Percentiles rank a stretch among this genome's conserved stretches.
These are phyloP conservation scores for Gymnodraco acuticeps DNA, from an alignment of 2,797 vertebrate genomes.

Conservation along the genomic window DNA sequence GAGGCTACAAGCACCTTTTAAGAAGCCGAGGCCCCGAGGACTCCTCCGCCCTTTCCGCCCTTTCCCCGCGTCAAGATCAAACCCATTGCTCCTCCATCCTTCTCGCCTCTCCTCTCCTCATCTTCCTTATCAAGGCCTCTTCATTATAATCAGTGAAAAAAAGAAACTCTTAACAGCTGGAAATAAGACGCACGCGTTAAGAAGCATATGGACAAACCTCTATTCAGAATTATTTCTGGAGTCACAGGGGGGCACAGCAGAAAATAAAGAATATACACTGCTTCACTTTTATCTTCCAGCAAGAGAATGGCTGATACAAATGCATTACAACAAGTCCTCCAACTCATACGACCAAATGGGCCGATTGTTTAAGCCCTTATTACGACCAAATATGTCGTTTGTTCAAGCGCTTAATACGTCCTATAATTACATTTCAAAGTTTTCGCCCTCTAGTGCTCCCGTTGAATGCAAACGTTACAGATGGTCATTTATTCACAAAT, in stretches of 20 bases:
- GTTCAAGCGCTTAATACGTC: no score
- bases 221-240: slow-evolving; percentile 40
- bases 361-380: no score
- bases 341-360: no score
- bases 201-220: slow-evolving; percentile 53
- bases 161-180: slow-evolving; percentile 59
- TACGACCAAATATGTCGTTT: no score
- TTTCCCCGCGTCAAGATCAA: slow-evolving; percentile 73
- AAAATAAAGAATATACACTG: slow-evolving; percentile 27
- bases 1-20: slow-evolving; percentile 74
- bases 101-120: slow-evolving; percentile 21
- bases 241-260: neutral
- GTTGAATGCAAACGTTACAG: no score
- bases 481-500: no score
- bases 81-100: slow-evolving; percentile 55
- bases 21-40: slow-evolving; percentile 55
- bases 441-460: no score
- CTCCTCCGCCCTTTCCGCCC: slow-evolving; percentile 55
- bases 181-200: slow-evolving; percentile 41
- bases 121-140: slow-evolving; percentile 51
- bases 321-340: slow-evolving; percentile 34
- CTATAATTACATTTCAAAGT: no score
- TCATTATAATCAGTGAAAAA: slow-evolving; percentile 52
- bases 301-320: slow-evolving; percentile 31
- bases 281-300: slow-evolving; percentile 50